Percentiles rank a stretch among this genome's conserved stretches.
Conservation (phyloP, 2,888 invertebrate genomes). For the Xylophagus ater region DNA sequence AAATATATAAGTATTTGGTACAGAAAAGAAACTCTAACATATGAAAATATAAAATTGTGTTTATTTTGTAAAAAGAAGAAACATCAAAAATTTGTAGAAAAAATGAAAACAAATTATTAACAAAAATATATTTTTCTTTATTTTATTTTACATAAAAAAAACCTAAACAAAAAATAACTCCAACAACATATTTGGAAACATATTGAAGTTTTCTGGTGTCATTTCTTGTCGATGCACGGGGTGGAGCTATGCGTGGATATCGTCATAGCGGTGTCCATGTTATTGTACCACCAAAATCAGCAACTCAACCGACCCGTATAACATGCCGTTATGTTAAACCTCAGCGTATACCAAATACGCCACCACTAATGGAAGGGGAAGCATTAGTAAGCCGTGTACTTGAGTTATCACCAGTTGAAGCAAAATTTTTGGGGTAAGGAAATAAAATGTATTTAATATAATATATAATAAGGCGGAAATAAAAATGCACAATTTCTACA, state of each 20-base stretch:
- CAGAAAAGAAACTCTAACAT: too few relatives aligned
- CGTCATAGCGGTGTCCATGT: constrained; percentile 94
- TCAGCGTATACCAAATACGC: constrained; percentile 58
- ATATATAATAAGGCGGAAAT: too few relatives aligned
- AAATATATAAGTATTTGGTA: too few relatives aligned
- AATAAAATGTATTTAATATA: too few relatives aligned
- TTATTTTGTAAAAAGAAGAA: too few relatives aligned
- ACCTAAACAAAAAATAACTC: constrained; percentile 2
- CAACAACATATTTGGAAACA: constrained; percentile 8
- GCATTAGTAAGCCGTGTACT: constrained; percentile 88
- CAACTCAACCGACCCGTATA: constrained; percentile 88
- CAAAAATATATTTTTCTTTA: background rate
- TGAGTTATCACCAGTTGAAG: constrained; percentile 91
- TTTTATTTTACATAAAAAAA: background rate
- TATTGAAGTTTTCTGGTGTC: constrained; percentile 83
- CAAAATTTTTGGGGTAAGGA: constrained; percentile 93
- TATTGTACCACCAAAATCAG: constrained; percentile 92
- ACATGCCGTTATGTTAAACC: constrained; percentile 85
- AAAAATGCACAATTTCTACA: too few relatives aligned
- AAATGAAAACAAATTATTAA: too few relatives aligned
- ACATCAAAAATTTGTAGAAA: too few relatives aligned
- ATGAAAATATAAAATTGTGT: too few relatives aligned
- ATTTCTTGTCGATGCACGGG: constrained; percentile 97
- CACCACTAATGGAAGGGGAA: constrained; percentile 96
- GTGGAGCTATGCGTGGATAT: constrained; percentile 98